A percentile compares a stretch with the other conserved stretches of the same genome.
Conservation (phyloP, 2,113 vertebrate species). For the Epinephelus moara region DNA sequence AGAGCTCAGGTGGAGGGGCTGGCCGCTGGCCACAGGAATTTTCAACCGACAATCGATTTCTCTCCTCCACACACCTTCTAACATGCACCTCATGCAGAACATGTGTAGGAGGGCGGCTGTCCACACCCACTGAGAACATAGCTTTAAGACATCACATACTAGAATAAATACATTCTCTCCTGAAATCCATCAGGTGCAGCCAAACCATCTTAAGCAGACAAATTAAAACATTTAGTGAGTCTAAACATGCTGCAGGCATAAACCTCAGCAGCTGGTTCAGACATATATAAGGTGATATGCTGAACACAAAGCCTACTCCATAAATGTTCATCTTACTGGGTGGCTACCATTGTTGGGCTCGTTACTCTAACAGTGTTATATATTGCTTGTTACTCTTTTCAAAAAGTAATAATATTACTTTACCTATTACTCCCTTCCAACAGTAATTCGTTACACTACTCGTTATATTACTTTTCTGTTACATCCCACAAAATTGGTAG, state of each 20-base stretch:
- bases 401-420: too few relatives aligned
- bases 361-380: too few relatives aligned
- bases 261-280: neutral
- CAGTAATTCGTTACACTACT: too few relatives aligned
- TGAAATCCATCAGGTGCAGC: constrained; percentile 32
- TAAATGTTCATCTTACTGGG: constrained; percentile 39
- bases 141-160: neutral
- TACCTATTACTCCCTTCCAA: too few relatives aligned
- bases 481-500: too few relatives aligned
- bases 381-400: too few relatives aligned
- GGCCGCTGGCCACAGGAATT: neutral
- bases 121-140: neutral
- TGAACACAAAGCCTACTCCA: neutral
- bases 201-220: neutral
- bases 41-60: constrained; percentile 27
- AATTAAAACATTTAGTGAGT: neutral
- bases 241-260: neutral
- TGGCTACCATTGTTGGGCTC: too few relatives aligned
- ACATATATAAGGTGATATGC: neutral
- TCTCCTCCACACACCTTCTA: constrained; percentile 3
- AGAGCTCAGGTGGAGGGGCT: neutral
- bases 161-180: constrained; percentile 8
- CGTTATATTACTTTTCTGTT: too few relatives aligned
- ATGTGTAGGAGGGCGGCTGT: neutral
- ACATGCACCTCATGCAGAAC: neutral